A percentile compares a stretch with the other conserved stretches of the same genome.
These are phyloP conservation scores for Pyxicephalus adspersus DNA, from an alignment of 2,113 vertebrate genomes.

Conservation along the genomic window DNA sequence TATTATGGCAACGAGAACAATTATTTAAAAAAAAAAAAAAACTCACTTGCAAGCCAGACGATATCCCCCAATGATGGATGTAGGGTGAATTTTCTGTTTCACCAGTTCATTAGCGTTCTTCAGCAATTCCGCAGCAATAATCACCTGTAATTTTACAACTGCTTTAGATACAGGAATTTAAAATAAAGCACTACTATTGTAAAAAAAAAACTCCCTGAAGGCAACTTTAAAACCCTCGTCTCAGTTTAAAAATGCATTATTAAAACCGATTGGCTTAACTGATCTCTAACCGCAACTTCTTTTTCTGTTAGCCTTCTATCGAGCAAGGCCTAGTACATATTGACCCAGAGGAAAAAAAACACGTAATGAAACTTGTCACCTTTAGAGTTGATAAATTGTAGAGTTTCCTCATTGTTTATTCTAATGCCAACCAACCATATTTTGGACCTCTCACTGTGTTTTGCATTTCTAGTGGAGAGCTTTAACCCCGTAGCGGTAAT, in stretches of 20 bases:
- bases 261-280: too few relatives aligned
- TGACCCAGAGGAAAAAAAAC: too few relatives aligned
- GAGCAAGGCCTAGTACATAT: too few relatives aligned
- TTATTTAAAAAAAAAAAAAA: neutral
- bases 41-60: constrained; percentile 98
- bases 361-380: neutral
- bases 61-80: constrained; percentile 96
- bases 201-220: neutral
- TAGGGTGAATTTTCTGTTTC: constrained; percentile 97
- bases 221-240: neutral
- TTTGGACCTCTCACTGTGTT: too few relatives aligned
- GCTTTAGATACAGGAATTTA: neutral
- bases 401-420: neutral
- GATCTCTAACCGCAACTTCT: too few relatives aligned
- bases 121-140: constrained; percentile 94
- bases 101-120: constrained; percentile 98
- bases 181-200: neutral
- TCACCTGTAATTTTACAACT: constrained; percentile 78
- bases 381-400: neutral
- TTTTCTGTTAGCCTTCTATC: too few relatives aligned
- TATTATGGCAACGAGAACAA: neutral
- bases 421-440: neutral
- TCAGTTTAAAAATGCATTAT: too few relatives aligned
- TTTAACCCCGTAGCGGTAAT: too few relatives aligned
- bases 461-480: too few relatives aligned